Evolutionary conservation across 2,113 vertebrate species (phyloP).

Genomic region (Lichenostomus cassidix): DNA sequence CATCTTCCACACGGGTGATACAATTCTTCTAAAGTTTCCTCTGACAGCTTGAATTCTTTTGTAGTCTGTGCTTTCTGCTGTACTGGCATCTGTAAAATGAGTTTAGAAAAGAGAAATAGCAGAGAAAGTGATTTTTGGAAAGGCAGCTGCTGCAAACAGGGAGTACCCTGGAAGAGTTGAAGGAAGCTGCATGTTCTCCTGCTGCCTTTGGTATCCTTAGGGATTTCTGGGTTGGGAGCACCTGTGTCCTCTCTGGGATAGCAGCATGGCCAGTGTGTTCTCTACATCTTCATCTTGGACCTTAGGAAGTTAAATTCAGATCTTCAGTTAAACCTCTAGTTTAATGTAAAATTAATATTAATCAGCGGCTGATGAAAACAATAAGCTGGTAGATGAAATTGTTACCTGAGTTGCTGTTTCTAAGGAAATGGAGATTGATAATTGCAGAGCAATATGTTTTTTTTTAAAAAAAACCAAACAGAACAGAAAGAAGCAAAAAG

Average conservation of each 20-base stretch:
- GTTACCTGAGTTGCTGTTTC: neutral
- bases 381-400: neutral
- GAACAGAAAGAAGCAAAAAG: neutral
- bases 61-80: slow-evolving; percentile 36
- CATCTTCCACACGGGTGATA: neutral
- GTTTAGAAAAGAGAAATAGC: neutral
- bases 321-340: neutral
- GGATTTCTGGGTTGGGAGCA: neutral
- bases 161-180: neutral
- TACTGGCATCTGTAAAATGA: slow-evolving; percentile 43
- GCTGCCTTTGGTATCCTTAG: neutral
- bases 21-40: slow-evolving; percentile 14
- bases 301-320: neutral
- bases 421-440: neutral
- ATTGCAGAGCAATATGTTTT: neutral
- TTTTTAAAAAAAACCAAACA: neutral
- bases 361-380: neutral
- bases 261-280: neutral
- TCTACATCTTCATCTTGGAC: neutral
- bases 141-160: neutral
- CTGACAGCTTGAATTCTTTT: slow-evolving; percentile 30
- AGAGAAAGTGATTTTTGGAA: neutral
- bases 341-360: neutral
- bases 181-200: neutral
- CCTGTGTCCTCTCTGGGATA: neutral